Base-by-base conservation (phyloP, 2,888 invertebrate species). In the Balanococcus diminutus region DNA sequence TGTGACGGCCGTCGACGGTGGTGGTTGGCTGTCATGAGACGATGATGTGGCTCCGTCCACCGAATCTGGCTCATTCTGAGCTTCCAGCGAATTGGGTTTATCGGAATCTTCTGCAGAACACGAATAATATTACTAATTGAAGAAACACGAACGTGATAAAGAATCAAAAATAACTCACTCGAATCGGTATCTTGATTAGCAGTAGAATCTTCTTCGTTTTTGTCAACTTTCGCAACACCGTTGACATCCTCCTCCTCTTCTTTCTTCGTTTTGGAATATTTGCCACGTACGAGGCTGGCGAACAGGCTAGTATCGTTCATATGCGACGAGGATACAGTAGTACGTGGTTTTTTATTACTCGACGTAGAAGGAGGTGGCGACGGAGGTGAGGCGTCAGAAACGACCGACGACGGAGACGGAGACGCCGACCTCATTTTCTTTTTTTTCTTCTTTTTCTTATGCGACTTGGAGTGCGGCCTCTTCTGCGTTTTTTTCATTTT, bases 231-330 rank as follows among this genome's bases (percentile, higher is more conserved):
- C n/a, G 36, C 16, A 2, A 46, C n/a, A 19, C 46, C 86, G 19
- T 86, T 86, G 11, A 72, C 28, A 4, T 72, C 84, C 14, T 82
- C 86, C 1, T 82, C 72, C 5, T 61, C 61, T 67, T 82, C 86
- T 28, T 86, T 81, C 16, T 82, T 86, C 0, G 67, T 72, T n/a
- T 86, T 81, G 32, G 28, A 31, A 61, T 81, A 42, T 36, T 81
- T 81, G 14, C 61, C 39, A 22, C 56, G 51, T 32, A 86, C 86
- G 9, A 86, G 82, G 42, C 82, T 31, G 32, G 82, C 86, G 28
- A 86, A 86, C 14, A 86, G 46, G 42, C 86, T 86, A n/a, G 86
- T 86, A 86, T 86, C 86, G 31, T 81, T 86, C 82, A 86, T 86
- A 25, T 86, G 81, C n/a, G 86, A 82, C n/a, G 86, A 82, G 2